Base-by-base conservation (phyloP, 2,113 vertebrate genomes). In the Rhinichthys klamathensis region DNA sequence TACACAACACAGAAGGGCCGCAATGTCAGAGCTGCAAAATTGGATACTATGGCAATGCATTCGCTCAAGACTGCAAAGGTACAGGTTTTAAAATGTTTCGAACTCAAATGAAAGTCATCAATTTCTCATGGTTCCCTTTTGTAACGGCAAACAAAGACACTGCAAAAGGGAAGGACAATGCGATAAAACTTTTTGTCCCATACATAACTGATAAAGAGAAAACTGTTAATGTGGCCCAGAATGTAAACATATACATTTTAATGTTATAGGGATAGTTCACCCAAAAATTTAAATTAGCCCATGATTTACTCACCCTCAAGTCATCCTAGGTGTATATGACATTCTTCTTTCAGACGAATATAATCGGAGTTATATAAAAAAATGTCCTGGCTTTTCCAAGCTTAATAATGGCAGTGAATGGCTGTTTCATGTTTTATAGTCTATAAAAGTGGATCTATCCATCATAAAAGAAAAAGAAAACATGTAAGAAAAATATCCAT, bases 11-110 rank as follows among this genome's bases (percentile, higher is more conserved):
- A 0, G 86, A 90, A 0, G 97, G 97, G 38, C 44, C 89, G 6
- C 89, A 75, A 73, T 98, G 97, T 89, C 94, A 97, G 83, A 89
- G 91, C 90, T 98, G 97, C 90, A 95, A 90, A 89, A 94, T 93
- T 0, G 97, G 96, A 15, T 95, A 96, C 90, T 96, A 96, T 67
- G 97, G 97, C 75, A 95, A 95, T 3, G 96, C 97, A 6, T 35
- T 95, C 21, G 32, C 84, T 81, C 96, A 94, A 86, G 94, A 92
- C 88, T 98, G 97, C 92, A 95, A 32, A 93, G 95, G 97, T 97
- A 94, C 90, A 93, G 73, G 30, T 72, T 51, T 32, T 23, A 23
- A 56, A n/a, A 69, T 13, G 15, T 67, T 5, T 58, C 10, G 30
- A 49, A 76, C 41, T 46, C 10, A 65, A 65, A 30, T 27, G 61